phyloP scores from a whole-genome alignment of 2,888 invertebrate genomes.

The Parasteatoda lunata region DNA sequence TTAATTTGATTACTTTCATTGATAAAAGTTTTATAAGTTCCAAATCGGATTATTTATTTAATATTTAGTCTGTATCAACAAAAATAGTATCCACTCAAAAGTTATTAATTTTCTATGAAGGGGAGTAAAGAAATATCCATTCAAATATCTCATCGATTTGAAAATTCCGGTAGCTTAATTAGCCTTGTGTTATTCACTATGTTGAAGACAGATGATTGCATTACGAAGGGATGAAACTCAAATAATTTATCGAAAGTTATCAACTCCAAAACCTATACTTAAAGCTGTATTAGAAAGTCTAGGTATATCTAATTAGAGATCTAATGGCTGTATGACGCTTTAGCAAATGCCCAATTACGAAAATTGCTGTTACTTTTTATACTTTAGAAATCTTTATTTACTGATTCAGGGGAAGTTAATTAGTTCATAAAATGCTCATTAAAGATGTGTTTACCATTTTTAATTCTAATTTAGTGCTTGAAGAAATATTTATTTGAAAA shows the following conservation, averaged over 20 bases:
- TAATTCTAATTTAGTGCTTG: neutral
- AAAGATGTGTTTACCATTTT: too few relatives aligned
- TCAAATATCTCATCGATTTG: neutral
- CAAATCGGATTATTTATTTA: too few relatives aligned
- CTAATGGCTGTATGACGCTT: neutral
- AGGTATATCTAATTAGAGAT: neutral
- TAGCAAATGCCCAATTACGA: constrained; percentile 2
- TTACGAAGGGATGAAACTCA: constrained; percentile 3
- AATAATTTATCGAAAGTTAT: neutral
- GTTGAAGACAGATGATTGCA: constrained; percentile 4
- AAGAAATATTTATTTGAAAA: neutral
- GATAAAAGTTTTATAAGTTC: too few relatives aligned
- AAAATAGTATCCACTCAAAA: too few relatives aligned
- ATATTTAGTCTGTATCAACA: too few relatives aligned
- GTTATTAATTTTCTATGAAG: too few relatives aligned
- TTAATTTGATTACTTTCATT: too few relatives aligned
- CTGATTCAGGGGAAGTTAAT: too few relatives aligned
- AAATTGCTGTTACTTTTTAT: neutral
- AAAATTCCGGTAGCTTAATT: neutral
- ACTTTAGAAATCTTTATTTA: neutral
- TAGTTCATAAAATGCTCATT: too few relatives aligned
- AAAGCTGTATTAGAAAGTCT: neutral
- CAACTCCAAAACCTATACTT: neutral
- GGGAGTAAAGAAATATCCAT: neutral
- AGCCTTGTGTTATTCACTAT: neutral